Evolutionary conservation across 2,113 vertebrate genomes (phyloP).

Genomic region (Chinchilla lanigera): DNA sequence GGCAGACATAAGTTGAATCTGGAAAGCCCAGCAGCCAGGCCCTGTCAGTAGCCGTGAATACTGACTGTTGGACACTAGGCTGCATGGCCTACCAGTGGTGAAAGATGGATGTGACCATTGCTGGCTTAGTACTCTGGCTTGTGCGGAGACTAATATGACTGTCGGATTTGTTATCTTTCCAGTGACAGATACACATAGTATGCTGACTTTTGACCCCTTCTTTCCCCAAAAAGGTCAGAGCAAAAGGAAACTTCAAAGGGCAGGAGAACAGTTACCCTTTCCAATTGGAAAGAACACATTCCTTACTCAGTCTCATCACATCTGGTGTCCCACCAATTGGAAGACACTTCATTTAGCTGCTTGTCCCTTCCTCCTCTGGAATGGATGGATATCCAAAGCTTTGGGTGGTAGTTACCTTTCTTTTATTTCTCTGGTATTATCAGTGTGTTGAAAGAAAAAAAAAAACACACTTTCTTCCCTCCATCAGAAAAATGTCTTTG

Average conservation of each 20-base stretch:
- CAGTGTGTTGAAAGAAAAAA: conserved; percentile 6
- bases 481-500: conserved; percentile 50
- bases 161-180: conserved; percentile 78
- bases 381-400: conserved; percentile 37
- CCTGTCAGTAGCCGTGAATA: conserved; percentile 64
- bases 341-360: conserved; percentile 28
- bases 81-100: not conserved
- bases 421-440: conserved; percentile 59
- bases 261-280: conserved; percentile 29
- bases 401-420: not conserved
- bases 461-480: conserved; percentile 31
- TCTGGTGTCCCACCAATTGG: not conserved
- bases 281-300: conserved; percentile 68
- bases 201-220: conserved; percentile 76
- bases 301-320: not conserved
- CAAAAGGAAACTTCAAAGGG: conserved; percentile 84
- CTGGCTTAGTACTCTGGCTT: conserved; percentile 59
- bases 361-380: not conserved
- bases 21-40: conserved; percentile 52
- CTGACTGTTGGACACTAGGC: not conserved
- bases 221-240: conserved; percentile 75
- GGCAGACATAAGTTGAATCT: conserved; percentile 63
- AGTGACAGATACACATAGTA: conserved; percentile 75
- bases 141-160: conserved; percentile 67
- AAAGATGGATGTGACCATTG: conserved; percentile 71